phyloP scores from a whole-genome alignment of 2,888 invertebrate species.

The Holacanthella duospinosa region DNA sequence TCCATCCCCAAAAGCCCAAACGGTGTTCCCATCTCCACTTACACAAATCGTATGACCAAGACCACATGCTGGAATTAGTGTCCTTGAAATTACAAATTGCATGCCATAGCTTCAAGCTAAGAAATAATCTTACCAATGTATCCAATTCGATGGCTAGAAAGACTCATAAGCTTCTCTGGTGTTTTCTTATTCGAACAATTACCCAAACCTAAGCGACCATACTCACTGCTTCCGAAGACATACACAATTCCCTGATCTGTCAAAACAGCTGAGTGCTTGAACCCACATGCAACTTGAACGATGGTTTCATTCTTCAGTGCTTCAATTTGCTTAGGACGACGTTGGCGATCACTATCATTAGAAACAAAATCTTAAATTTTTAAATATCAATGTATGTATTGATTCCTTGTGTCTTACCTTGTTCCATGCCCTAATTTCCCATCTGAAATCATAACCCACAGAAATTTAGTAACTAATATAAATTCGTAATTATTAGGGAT shows the following conservation, averaged over 20 bases:
- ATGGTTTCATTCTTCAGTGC: constrained; percentile 53
- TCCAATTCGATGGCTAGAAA: constrained; percentile 47
- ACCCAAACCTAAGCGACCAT: constrained; percentile 52
- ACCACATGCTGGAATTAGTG: constrained; percentile 47
- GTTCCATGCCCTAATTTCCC: constrained; percentile 57
- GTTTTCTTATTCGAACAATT: constrained; percentile 52
- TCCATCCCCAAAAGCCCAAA: constrained; percentile 57
- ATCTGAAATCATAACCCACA: constrained; percentile 13
- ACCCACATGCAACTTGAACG: constrained; percentile 52
- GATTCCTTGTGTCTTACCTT: no score
- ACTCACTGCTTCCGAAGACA: constrained; percentile 57
- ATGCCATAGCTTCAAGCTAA: not conserved
- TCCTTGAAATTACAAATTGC: not conserved
- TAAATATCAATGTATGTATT: no score
- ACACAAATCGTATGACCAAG: constrained; percentile 55
- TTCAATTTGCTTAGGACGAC: constrained; percentile 54
- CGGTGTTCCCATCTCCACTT: constrained; percentile 49
- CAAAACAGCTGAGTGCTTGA: constrained; percentile 55
- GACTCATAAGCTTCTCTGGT: constrained; percentile 49
- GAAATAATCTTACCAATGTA: constrained; percentile 39
- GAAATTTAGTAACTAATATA: no score
- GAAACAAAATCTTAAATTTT: not conserved
- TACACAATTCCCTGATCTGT: constrained; percentile 54
- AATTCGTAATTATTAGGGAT: no score
- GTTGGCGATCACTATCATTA: constrained; percentile 49